Base-by-base conservation (phyloP, 1,140 invertebrate genomes). In the Arion vulgaris region DNA sequence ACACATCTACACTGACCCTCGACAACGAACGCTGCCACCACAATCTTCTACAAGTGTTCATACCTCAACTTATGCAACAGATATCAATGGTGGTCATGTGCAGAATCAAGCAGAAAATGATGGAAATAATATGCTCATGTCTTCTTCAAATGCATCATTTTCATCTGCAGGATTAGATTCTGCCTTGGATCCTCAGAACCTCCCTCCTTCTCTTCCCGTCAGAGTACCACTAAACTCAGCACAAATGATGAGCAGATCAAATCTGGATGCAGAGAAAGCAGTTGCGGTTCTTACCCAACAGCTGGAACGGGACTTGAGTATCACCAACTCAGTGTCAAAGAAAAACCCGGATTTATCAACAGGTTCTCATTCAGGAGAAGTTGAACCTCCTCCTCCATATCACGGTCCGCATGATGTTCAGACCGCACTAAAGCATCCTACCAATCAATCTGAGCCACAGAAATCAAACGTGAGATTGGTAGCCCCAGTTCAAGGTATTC, bases 181-280 rank as follows among this genome's bases (percentile, higher is more conserved):
- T 51, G 17, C 72, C 57, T 34, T 74, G n/a, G 36, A 41, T 1
- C 45, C 32, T 23, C n/a, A 32, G 5, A 69, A 45, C 17, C 0
- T 51, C 1, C 0, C 62, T 28, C 89, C 89, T 36, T 87, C 87
- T 71, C 80, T 90, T 62, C 88, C 88, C 81, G 88, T 87, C 13
- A 75, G 89, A 51, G 84, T 89, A 36, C 90, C 90, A 95, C 95
- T 98, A 72, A 57, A 19, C 51, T 23, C 51, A 57, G 19, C 26
- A 23, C 51, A 57, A 2, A 26, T 23, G 51, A 26, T 26, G 51
- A 57, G 26, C 17, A 69, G 80, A 79, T 88, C 89, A 23, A 90
- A 87, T 69, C 88, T 89, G 57, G 93, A 93, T 73, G 91, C 90
- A 23, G 92, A 93, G 85, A 87, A 89, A 83, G 91, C 91, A 80